Conservation (phyloP, 2,888 invertebrate genomes). For the Pandemis cinnamomeana region DNA sequence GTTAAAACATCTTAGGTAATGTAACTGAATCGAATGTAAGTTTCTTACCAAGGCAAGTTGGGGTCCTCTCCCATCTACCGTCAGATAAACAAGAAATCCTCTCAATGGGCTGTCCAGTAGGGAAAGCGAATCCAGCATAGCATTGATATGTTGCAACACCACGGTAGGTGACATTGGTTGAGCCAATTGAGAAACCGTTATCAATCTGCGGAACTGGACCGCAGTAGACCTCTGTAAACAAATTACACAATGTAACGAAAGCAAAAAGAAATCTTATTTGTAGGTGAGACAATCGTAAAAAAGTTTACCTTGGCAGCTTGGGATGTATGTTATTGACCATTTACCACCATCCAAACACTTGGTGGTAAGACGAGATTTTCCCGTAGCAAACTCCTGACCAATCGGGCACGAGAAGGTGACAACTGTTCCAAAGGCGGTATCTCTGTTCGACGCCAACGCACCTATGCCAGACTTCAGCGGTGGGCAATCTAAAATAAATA, state of each 20-base stretch:
- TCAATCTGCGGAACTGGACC: slow-evolving; percentile 99
- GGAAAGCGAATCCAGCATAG: slow-evolving; percentile 97
- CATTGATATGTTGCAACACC: slow-evolving; percentile 98
- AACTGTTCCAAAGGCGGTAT: slow-evolving; percentile 95
- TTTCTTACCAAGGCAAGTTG: slow-evolving; percentile 91
- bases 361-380: slow-evolving; percentile 92
- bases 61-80: slow-evolving; percentile 96
- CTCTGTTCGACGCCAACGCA: slow-evolving; percentile 95
- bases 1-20: not conserved
- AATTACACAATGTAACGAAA: slow-evolving; percentile 16
- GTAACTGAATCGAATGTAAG: not conserved
- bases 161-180: slow-evolving; percentile 96
- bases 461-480: slow-evolving; percentile 92
- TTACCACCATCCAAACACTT: slow-evolving; percentile 95
- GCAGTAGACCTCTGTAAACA: slow-evolving; percentile 92
- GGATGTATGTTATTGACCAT: slow-evolving; percentile 96
- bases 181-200: slow-evolving; percentile 98
- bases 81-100: slow-evolving; percentile 95
- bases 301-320: slow-evolving; percentile 93
- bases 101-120: slow-evolving; percentile 94
- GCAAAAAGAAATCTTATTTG: not conserved
- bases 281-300: slow-evolving; percentile 4
- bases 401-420: slow-evolving; percentile 96
- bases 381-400: slow-evolving; percentile 97
- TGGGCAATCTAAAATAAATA: slow-evolving; percentile 90